Percentiles rank a stretch among this genome's conserved stretches.
These are phyloP conservation scores for Drosophila takahashii DNA, from an alignment of 1,140 invertebrate species.

Conservation along the genomic window DNA sequence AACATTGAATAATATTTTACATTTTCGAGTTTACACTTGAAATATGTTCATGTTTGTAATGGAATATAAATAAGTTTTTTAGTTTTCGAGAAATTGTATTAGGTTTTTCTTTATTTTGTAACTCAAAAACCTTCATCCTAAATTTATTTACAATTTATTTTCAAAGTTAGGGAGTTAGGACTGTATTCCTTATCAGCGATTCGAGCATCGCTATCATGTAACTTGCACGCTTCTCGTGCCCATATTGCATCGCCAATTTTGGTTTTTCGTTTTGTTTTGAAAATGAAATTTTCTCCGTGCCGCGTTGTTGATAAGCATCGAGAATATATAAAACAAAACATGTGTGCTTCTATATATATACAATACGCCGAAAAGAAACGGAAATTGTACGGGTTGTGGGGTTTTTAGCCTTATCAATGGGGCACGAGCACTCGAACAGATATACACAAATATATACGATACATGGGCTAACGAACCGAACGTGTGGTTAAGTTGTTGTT, in stretches of 20 bases:
- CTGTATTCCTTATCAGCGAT: constrained; percentile 44
- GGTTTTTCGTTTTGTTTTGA: constrained; percentile 37
- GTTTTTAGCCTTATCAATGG: constrained; percentile 71
- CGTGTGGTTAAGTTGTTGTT: constrained; percentile 13
- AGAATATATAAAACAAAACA: constrained; percentile 66
- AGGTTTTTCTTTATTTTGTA: no score
- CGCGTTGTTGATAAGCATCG: constrained; percentile 60
- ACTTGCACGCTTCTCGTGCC: constrained; percentile 47
- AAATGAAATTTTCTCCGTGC: constrained; percentile 60
- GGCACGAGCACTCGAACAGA: constrained; percentile 53
- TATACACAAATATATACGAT: constrained; percentile 22
- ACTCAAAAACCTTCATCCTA: not conserved
- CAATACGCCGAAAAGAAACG: constrained; percentile 43
- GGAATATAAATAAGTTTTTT: not conserved
- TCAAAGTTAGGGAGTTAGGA: not conserved
- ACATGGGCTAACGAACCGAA: constrained; percentile 26
- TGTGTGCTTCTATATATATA: constrained; percentile 31
- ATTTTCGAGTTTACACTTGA: no score
- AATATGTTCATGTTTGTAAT: no score
- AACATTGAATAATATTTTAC: no score
- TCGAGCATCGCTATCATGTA: constrained; percentile 39
- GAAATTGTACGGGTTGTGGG: constrained; percentile 54
- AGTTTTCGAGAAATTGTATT: not conserved
- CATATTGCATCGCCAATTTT: constrained; percentile 55
- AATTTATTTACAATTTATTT: not conserved